phyloP scores from a whole-genome alignment of 2,797 vertebrate species.

The Craterocephalus amniculus region DNA sequence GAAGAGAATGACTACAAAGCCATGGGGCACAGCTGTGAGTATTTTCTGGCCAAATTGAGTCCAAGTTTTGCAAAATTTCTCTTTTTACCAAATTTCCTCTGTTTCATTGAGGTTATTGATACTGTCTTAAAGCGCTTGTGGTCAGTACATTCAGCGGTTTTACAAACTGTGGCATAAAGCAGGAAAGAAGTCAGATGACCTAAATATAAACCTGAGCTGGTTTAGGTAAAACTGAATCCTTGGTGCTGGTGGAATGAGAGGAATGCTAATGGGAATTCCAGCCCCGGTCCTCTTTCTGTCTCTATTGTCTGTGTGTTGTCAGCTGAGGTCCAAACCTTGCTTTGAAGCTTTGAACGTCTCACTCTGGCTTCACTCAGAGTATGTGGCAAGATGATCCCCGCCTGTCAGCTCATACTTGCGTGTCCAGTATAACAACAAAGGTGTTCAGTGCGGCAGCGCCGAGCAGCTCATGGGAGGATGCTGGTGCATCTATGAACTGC shows the following conservation, averaged over 20 bases:
- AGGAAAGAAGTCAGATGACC: background rate
- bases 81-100: background rate
- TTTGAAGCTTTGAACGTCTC: slow-evolving; percentile 60
- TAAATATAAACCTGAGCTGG: background rate
- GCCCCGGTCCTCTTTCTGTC: slow-evolving; percentile 18
- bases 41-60: background rate
- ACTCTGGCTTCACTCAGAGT: slow-evolving; percentile 64
- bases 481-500: background rate
- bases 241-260: slow-evolving; percentile 47
- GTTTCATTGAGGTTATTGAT: background rate
- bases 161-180: background rate
- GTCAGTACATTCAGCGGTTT: background rate
- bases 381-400: slow-evolving; percentile 76
- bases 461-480: slow-evolving; percentile 8
- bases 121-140: background rate
- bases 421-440: slow-evolving; percentile 19
- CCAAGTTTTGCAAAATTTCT: background rate
- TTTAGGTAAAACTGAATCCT: slow-evolving; percentile 15
- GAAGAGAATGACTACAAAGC: slow-evolving; percentile 90
- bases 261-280: slow-evolving; percentile 52
- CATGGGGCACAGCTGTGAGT: slow-evolving; percentile 92
- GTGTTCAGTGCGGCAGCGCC: slow-evolving; percentile 18
- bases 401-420: slow-evolving; percentile 50
- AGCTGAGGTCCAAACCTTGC: slow-evolving; percentile 45
- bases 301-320: slow-evolving; percentile 66